Percentiles rank a stretch among this genome's conserved stretches.
Conservation (phyloP, 2,113 vertebrate species). For the Oceanodroma tethys region DNA sequence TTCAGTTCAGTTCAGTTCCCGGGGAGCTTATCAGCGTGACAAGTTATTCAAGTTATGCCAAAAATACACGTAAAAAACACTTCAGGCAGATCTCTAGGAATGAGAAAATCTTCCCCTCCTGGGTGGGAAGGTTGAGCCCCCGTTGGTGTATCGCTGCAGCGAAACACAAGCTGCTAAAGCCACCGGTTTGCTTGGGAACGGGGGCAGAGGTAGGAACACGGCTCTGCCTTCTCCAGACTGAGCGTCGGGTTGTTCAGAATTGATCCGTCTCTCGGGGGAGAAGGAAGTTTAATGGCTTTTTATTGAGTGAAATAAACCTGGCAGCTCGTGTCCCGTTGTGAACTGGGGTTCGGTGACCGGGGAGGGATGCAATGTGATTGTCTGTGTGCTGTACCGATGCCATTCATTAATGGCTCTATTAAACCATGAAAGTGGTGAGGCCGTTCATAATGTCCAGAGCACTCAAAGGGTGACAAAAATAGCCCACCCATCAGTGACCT, state of each 20-base stretch:
- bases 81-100: background rate
- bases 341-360: background rate
- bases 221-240: background rate
- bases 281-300: background rate
- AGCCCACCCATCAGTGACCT: background rate
- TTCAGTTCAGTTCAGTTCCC: background rate
- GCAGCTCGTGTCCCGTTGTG: rapidly evolving
- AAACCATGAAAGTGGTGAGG: background rate
- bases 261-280: rapidly evolving
- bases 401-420: slow-evolving; percentile 7
- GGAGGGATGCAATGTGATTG: background rate
- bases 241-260: background rate
- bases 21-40: background rate
- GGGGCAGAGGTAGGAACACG: background rate
- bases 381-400: background rate
- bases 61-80: background rate
- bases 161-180: background rate
- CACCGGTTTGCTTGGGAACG: background rate
- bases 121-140: background rate
- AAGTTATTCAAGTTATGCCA: background rate
- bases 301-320: background rate
- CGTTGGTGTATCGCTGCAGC: background rate
- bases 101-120: background rate
- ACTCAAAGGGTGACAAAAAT: slow-evolving; percentile 1
- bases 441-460: background rate